Evolutionary conservation across 2,113 vertebrate species (phyloP).

Genomic region (Podarcis cretensis): DNA sequence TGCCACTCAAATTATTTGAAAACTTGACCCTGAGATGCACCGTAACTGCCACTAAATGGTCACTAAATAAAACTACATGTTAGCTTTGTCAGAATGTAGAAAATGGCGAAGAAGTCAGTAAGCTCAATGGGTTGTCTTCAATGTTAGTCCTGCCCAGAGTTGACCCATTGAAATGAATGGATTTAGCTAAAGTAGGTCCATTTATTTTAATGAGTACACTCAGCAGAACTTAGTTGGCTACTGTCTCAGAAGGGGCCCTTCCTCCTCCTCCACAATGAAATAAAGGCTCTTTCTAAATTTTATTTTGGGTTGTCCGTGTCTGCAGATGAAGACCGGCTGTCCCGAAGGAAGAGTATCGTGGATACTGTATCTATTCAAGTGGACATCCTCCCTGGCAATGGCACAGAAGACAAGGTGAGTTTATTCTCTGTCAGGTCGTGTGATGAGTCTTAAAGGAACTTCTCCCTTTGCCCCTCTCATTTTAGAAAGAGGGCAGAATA

Average conservation of each 20-base stretch:
- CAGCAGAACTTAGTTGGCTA: too few relatives aligned
- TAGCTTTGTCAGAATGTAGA: neutral
- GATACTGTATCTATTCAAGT: slow-evolving; percentile 91
- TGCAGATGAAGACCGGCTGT: slow-evolving; percentile 88
- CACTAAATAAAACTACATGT: too few relatives aligned
- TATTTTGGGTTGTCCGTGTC: neutral
- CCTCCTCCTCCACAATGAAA: neutral
- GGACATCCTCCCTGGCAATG: slow-evolving; percentile 81
- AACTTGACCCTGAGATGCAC: neutral
- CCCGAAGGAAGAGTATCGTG: slow-evolving; percentile 88
- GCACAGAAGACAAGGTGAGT: slow-evolving; percentile 73
- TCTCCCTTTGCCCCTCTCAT: too few relatives aligned
- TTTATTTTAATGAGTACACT: too few relatives aligned
- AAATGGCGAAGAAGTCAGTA: too few relatives aligned
- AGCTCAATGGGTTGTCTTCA: too few relatives aligned
- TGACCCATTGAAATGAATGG: too few relatives aligned
- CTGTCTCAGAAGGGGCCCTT: neutral
- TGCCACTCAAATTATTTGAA: neutral
- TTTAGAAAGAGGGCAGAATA: neutral
- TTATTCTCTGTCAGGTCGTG: too few relatives aligned
- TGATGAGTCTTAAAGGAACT: too few relatives aligned
- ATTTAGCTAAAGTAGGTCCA: too few relatives aligned
- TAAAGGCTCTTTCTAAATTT: neutral
- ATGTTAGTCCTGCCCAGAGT: too few relatives aligned
- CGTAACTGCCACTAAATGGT: too few relatives aligned